phyloP scores from a whole-genome alignment of 2,888 invertebrate genomes.

The Apamea epomidion region DNA sequence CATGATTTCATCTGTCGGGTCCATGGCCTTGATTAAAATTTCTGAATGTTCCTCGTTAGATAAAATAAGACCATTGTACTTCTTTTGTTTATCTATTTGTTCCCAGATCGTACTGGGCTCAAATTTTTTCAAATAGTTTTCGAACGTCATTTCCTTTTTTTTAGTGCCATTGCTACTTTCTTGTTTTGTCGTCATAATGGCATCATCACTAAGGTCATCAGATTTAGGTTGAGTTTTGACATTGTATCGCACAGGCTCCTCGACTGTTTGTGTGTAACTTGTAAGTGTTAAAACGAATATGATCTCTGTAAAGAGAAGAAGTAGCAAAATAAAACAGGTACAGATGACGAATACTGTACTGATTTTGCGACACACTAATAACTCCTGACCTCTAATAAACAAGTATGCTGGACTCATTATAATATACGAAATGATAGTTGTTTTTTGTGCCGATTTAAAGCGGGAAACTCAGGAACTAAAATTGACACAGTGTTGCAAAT shows the following conservation, averaged over 20 bases:
- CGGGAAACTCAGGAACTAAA: too few species aligned
- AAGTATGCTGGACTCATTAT: too few species aligned
- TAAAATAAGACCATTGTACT: conserved; percentile 53
- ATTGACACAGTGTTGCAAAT: too few species aligned
- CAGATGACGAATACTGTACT: background rate
- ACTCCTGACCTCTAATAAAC: too few species aligned
- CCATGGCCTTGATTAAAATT: conserved; percentile 69
- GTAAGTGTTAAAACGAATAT: conserved; percentile 29
- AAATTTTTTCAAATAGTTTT: conserved; percentile 65
- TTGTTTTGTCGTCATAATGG: background rate
- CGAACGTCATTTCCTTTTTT: conserved; percentile 62
- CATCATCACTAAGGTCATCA: background rate
- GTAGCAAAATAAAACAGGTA: background rate
- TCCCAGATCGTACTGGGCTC: conserved; percentile 71
- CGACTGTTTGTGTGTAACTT: conserved; percentile 12
- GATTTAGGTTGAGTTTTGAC: background rate
- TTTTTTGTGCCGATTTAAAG: too few species aligned
- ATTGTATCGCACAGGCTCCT: background rate
- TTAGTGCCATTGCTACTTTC: background rate
- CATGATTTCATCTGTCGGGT: conserved; percentile 75
- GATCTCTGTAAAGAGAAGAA: conserved; percentile 21
- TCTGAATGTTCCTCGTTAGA: conserved; percentile 67
- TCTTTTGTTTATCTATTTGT: conserved; percentile 67
- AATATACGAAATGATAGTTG: too few species aligned
- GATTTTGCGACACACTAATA: background rate